A percentile compares a stretch with the other conserved stretches of the same genome.
These are phyloP conservation scores for Drosophila jambulina DNA, from an alignment of 1,140 invertebrate genomes.

Conservation along the genomic window DNA sequence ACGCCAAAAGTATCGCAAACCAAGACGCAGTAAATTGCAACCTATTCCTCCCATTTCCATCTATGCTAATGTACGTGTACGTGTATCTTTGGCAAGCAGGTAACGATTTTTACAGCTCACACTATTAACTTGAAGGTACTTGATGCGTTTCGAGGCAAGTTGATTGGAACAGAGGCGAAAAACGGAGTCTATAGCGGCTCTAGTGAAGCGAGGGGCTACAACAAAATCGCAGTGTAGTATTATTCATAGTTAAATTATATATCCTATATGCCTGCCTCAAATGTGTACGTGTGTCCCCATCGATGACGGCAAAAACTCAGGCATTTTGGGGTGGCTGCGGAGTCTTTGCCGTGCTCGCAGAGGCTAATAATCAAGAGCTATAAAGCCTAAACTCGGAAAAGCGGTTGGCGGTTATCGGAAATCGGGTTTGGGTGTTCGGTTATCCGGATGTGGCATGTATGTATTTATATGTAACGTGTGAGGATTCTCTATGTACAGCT, in stretches of 20 bases:
- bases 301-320: slow-evolving; percentile 47
- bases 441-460: slow-evolving; percentile 30
- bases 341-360: slow-evolving; percentile 47
- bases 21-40: slow-evolving; percentile 35
- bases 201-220: slow-evolving; percentile 43
- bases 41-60: slow-evolving; percentile 39
- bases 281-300: slow-evolving; percentile 15
- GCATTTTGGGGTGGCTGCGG: slow-evolving; percentile 63
- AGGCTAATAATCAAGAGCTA: slow-evolving; percentile 20
- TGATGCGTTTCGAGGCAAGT: slow-evolving; percentile 67
- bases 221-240: slow-evolving; percentile 23
- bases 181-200: slow-evolving; percentile 21
- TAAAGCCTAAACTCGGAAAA: slow-evolving; percentile 31
- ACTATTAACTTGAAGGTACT: slow-evolving; percentile 84
- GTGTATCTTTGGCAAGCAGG: slow-evolving; percentile 80
- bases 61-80: slow-evolving; percentile 57
- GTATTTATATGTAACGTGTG: slow-evolving; percentile 28
- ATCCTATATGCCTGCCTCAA: slow-evolving; percentile 21
- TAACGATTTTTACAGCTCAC: slow-evolving; percentile 85
- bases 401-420: slow-evolving; percentile 18
- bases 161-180: slow-evolving; percentile 30
- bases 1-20: slow-evolving; percentile 24
- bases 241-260: slow-evolving; percentile 35
- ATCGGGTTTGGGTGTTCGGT: background rate
- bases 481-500: slow-evolving; percentile 61